Evolutionary conservation across 1,140 invertebrate genomes (phyloP), one percentile per base, ranked within the genome.

Genomic region (Belonocnema kinseyi): DNA sequence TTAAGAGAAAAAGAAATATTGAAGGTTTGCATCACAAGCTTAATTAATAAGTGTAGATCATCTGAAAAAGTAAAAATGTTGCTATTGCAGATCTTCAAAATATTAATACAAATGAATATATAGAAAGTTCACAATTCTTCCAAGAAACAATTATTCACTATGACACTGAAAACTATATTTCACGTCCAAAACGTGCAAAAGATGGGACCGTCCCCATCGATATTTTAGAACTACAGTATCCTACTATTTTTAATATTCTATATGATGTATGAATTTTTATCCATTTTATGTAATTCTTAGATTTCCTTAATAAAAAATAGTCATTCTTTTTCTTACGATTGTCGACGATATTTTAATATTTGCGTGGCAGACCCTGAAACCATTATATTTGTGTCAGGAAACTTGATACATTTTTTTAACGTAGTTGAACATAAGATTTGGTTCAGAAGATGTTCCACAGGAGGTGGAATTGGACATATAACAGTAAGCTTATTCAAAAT

Each of bases 291-390:
- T 50, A n/a, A 75, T 72, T 73, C 33, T 19, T 51, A 46, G 78
- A 76, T 54, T 74, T 53, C 61, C 17, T 33, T 26, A 66, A 75
- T 71, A 76, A 74, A 75, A 74, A 46, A 71, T 75, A 96, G 95
- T 90, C 92, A 96, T 92, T 97, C 96, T 0, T 97, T 95, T 90
- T 96, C 96, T n/a, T 98, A 97, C 85, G 94, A 98, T 86, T 97
- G 96, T 86, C 93, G 93, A 77, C 96, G 94, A 80, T 93, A 94
- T 71, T 96, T 95, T 82, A 98, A 98, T 89, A 87, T 98, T 12
- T 94, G 95, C 73, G 91, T 95, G 0, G 92, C 95, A 54, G 95
- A 97, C 87, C 90, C 94, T 12, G 90, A 94, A 10, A 95, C 94
- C 0, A 85, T 98, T 12, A 92, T 96, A 13, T 98, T 95, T 92